Evolutionary conservation across 2,113 vertebrate species (phyloP), one percentile per base, ranked within the genome.

Genomic region (Rhea pennata): DNA sequence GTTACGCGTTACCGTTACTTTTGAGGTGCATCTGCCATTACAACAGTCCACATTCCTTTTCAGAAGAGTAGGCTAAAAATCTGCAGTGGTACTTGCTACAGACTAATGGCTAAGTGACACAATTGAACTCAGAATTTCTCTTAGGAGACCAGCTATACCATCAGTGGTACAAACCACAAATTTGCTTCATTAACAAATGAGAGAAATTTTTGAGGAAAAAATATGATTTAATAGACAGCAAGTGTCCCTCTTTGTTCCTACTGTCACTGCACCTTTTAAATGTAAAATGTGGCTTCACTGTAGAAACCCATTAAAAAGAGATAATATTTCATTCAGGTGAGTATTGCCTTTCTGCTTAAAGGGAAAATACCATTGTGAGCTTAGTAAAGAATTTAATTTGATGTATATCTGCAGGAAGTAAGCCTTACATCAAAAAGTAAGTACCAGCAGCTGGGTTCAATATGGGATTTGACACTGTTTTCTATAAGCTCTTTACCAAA

Each of bases 391-490:
- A 98, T 98, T 98, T 96, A 95, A 97, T 97, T 97, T 98, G 96
- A 98, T 97, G 93, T 96, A 94, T 97, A 97, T 98, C 96, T 97
- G 97, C 96, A 94, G 96, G 96, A 97, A 97, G 88, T 94, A 92
- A 97, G 87, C 95, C 95, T 95, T 97, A 98, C 88, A 96, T 97
- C 93, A 98, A 98, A 98, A 96, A 96, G 93, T 96, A 97, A 95
- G 96, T 97, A 97, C 97, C 95, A 97, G 97, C 98, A 98, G 97
- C 97, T 98, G 97, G 97, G 94, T 96, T 96, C 97, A 96, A 98
- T 98, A 96, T 95, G 95, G 96, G 95, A 97, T 98, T 97, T 98
- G 95, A 97, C 96, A 97, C 96, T 97, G 88, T 97, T 94, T 98
- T 96, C 95, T 97, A 96, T 97, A 98, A 98, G 97, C 97, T 97